A percentile compares a stretch with the other conserved stretches of the same genome.
These are phyloP conservation scores for Neoarius graeffei DNA, from an alignment of 2,113 vertebrate genomes.

Conservation along the genomic window DNA sequence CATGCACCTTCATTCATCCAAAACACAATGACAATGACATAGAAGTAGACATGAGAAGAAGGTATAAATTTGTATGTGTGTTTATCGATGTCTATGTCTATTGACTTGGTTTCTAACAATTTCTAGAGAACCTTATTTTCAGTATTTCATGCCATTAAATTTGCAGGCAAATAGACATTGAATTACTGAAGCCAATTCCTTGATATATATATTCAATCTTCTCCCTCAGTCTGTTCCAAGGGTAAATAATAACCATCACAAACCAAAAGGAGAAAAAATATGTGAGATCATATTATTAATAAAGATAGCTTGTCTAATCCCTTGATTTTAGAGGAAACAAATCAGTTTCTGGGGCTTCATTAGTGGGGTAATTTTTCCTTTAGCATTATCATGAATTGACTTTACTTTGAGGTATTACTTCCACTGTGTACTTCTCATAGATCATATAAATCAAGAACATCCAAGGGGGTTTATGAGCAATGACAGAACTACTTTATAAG, in stretches of 20 bases:
- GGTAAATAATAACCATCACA: not conserved
- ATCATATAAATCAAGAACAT: constrained; percentile 36
- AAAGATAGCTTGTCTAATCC: not conserved
- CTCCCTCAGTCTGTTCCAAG: constrained; percentile 2
- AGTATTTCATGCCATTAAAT: constrained; percentile 52
- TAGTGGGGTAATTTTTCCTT: constrained; percentile 21
- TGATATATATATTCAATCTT: constrained; percentile 48
- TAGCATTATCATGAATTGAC: constrained; percentile 20
- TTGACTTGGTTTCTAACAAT: constrained; percentile 1
- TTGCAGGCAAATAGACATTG: constrained; percentile 48
- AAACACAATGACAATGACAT: constrained; percentile 54
- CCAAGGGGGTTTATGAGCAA: not conserved
- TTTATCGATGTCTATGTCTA: not conserved
- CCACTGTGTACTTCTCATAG: constrained; percentile 14
- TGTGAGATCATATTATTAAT: constrained; percentile 18
- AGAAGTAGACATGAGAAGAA: constrained; percentile 11
- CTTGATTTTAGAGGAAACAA: constrained; percentile 10
- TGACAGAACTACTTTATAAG: constrained; percentile 6
- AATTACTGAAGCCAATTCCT: constrained; percentile 35
- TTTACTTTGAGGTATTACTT: constrained; percentile 23
- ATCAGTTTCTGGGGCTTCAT: constrained; percentile 30
- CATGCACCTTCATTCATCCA: constrained; percentile 47
- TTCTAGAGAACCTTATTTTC: constrained; percentile 58
- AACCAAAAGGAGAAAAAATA: constrained; percentile 2
- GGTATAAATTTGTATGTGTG: not conserved